Evolutionary conservation across 2,888 invertebrate species (phyloP).

Genomic region (Scaptomyza polygonia): DNA sequence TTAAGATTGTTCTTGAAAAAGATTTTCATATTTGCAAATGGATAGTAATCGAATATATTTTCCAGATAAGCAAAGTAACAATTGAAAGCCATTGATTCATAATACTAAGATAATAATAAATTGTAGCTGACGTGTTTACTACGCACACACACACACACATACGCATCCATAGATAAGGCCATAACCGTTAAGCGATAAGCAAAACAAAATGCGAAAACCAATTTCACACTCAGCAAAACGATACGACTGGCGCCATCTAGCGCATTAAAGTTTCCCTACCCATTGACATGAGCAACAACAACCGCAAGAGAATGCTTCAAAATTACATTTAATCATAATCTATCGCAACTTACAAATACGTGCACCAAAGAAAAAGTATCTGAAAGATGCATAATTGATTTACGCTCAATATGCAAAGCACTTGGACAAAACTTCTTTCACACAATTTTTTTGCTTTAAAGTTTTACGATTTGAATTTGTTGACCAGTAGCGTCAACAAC

Average conservation of each 20-base stretch:
- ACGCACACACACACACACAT: conserved; percentile 2
- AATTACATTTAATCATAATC: conserved; percentile 48
- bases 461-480: conserved; percentile 46
- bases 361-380: conserved; percentile 43
- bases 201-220: conserved; percentile 2
- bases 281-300: conserved; percentile 5
- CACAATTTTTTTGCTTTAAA: conserved; percentile 53
- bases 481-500: conserved; percentile 29
- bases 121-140: conserved; percentile 8
- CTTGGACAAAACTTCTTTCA: conserved; percentile 48
- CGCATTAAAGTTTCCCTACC: conserved; percentile 33
- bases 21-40: conserved; percentile 13
- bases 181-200: conserved; percentile 14
- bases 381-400: conserved; percentile 71
- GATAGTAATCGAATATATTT: conserved; percentile 6
- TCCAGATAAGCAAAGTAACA: conserved; percentile 14
- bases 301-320: conserved; percentile 29
- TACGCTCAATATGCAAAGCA: conserved; percentile 59
- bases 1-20: background rate
- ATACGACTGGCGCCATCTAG: conserved; percentile 60
- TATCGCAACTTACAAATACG: background rate
- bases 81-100: conserved; percentile 47
- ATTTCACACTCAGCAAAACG: conserved; percentile 24
- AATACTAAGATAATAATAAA: conserved; percentile 37
- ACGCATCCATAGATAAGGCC: background rate